Percentiles rank a stretch among this genome's conserved stretches.
phyloP scores from a whole-genome alignment of 2,113 vertebrate species.

The Seriola dumerili region DNA sequence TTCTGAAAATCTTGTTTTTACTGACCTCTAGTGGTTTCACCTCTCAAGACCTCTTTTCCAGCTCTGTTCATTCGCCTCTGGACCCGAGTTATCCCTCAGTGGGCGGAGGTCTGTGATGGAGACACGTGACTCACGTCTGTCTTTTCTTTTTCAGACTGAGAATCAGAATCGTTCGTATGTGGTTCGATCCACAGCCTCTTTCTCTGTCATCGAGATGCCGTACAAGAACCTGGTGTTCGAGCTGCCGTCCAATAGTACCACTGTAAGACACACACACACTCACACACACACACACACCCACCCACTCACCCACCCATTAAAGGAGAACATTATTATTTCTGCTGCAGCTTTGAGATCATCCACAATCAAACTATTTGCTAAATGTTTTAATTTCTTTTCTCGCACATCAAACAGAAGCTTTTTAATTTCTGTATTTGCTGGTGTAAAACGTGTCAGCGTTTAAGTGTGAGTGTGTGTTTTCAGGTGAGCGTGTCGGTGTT shows the following conservation, averaged over 20 bases:
- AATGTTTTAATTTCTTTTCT: too few species aligned
- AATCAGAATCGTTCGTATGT: conserved; percentile 94
- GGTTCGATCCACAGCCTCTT: conserved; percentile 91
- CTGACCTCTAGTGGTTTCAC: too few species aligned
- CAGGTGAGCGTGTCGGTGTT: conserved; percentile 93
- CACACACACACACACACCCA: not conserved
- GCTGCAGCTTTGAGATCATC: too few species aligned
- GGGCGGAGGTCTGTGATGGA: not conserved
- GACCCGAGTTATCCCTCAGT: not conserved
- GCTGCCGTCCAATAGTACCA: conserved; percentile 90
- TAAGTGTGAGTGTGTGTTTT: conserved; percentile 30
- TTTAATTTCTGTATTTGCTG: too few species aligned
- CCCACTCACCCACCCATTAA: not conserved
- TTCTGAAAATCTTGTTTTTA: too few species aligned
- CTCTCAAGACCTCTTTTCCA: too few species aligned
- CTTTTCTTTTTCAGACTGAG: conserved; percentile 85
- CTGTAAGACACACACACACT: conserved; percentile 83
- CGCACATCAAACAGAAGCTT: too few species aligned
- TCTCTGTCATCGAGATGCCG: conserved; percentile 95
- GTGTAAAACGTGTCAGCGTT: too few species aligned
- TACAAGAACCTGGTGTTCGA: conserved; percentile 93
- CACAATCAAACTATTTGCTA: too few species aligned
- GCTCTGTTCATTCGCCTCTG: too few species aligned
- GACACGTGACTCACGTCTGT: not conserved
- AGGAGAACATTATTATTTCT: too few species aligned